Evolutionary conservation across 2,888 invertebrate genomes (phyloP).

Genomic region (Papilio elwesi): DNA sequence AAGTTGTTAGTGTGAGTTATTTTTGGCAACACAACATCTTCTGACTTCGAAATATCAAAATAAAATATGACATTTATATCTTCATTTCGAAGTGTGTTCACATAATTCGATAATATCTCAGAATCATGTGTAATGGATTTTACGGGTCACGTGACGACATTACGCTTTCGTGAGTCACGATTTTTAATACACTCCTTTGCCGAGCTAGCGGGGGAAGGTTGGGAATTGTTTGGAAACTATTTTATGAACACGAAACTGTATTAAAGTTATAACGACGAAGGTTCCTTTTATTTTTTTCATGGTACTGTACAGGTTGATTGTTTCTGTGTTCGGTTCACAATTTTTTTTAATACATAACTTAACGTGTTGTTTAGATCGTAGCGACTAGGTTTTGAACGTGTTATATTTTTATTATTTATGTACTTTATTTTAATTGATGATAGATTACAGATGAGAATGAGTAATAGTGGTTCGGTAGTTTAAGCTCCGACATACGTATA

Average conservation of each 20-base stretch:
- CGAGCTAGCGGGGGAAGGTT: slow-evolving; percentile 44
- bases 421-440: too few species aligned
- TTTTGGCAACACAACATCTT: neutral
- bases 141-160: slow-evolving; percentile 43
- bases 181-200: slow-evolving; percentile 51
- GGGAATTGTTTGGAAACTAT: slow-evolving; percentile 54
- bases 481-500: too few species aligned
- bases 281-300: slow-evolving; percentile 7
- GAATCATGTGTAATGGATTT: slow-evolving; percentile 34
- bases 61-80: neutral
- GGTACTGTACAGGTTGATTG: slow-evolving; percentile 4
- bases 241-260: slow-evolving; percentile 46
- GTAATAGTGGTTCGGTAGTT: too few species aligned
- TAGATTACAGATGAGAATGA: too few species aligned
- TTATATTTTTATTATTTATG: too few species aligned
- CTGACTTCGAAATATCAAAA: neutral
- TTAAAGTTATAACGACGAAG: slow-evolving; percentile 32
- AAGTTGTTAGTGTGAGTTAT: neutral
- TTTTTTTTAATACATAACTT: neutral
- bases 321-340: neutral
- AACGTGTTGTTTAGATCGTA: neutral
- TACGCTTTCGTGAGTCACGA: slow-evolving; percentile 45
- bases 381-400: neutral
- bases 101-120: slow-evolving; percentile 17
- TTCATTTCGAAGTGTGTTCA: slow-evolving; percentile 2